Base-by-base conservation (phyloP, 2,888 invertebrate species). In the Megaustenia siamemsis region DNA sequence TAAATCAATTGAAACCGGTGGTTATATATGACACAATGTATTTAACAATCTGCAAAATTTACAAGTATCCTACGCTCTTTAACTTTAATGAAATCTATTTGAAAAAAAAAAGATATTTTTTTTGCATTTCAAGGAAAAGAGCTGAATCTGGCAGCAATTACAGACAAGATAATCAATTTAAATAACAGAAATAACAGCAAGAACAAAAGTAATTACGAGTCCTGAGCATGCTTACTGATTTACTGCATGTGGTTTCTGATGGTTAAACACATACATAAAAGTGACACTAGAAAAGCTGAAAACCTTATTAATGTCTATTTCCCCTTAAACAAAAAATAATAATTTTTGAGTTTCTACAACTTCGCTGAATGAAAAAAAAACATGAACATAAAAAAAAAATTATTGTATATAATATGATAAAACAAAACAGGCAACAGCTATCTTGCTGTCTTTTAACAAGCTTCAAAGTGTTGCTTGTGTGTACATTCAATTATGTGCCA, bases 161-260 rank as follows among this genome's bases (percentile, higher is more conserved):
- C 24, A n/a, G 24, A 63, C 28, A 78, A 56, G 18, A 78, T 6
- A 69, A 40, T n/a, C 15, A 66, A 35, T 5, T 24, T 3, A 78
- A 69, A 35, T 1, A 18, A 0, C 56, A 76, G 56, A 24, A 76
- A 40, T 69, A 53, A 73, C 12, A 66, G 32, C 43, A 66, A 43
- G n/a, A 79, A 43, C 32, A 28, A 66, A 63, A 53, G 53, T n/a
- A 2, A 38, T 38, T 38, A 3, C 38, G 45, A 81, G 38, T 32
- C 71, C 60, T 73, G 28, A 40, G 73, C 73, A 82, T 43, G 73
- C 60, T 45, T 60, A 32, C 68, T 82, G 82, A 73, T 80, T 82
- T 73, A 28, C 49, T 73, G 73, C 82, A 82, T 82, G 82, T 82
- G 82, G 73, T 28, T 73, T 3, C 12, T 63, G 32, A 38, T 40